Evolutionary conservation across 2,797 vertebrate species (phyloP), one percentile per base, ranked within the genome.

Genomic region (Apogon hyalosoma): DNA sequence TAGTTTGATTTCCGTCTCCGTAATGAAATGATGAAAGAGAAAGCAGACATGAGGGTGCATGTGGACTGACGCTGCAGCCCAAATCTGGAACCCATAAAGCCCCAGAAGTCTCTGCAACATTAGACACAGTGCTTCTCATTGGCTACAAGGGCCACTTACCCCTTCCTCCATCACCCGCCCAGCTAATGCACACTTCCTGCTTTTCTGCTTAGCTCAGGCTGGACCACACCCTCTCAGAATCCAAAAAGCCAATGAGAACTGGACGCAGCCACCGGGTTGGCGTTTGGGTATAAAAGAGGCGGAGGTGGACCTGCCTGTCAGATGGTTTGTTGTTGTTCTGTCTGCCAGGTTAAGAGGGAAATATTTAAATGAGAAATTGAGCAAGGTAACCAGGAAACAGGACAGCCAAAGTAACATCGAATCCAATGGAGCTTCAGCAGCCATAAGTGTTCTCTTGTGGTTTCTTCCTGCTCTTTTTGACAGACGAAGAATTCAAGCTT

Each of bases 11-110:
- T 48, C 31, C 57, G 48, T 63, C 42, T 33, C 69, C 15, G 57
- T 69, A 71, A 64, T 65, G 51, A 67, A 52, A 75, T 78, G 73
- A 85, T 71, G 56, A 79, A 77, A 8, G 52, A 67, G 68, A 76
- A 77, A 65, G 69, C 71, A 74, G 77, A 81, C 79, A 70, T 56
- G 54, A 64, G 79, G 75, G 75, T 86, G 88, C 84, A 83, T 78
- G 80, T n/a, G 16, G 72, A 79, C 82, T 69, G 78, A 84, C 58
- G 57, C 81, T 84, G 48, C 84, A 78, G 84, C 81, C 65, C 87
- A 92, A 96, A 96, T 96, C 95, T 96, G 95, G 95, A 95, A 95
- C 92, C 95, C 90, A 95, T 96, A 95, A 95, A 92, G 91, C 71
- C 87, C 90, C 91, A 89, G 90, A 89, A 93, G 87, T 91, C 92